Percentiles rank a stretch among this genome's conserved stretches.
These are phyloP conservation scores for Malurus melanocephalus DNA, from an alignment of 2,113 vertebrate species.

Conservation along the genomic window DNA sequence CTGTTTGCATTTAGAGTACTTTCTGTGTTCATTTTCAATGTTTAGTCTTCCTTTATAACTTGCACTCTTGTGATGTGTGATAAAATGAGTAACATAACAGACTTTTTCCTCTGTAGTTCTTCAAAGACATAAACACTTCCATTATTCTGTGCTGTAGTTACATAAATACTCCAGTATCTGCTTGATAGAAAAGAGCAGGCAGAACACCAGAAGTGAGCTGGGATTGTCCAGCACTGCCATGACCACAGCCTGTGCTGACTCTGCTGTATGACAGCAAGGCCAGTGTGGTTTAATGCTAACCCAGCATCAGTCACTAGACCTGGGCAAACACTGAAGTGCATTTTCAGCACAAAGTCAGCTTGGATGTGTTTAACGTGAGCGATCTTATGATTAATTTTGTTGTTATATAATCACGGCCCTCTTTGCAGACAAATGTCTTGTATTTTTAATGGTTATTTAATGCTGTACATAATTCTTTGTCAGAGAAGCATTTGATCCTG, in stretches of 20 bases:
- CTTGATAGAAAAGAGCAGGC: neutral
- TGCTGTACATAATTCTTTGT: neutral
- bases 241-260: neutral
- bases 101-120: neutral
- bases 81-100: neutral
- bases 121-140: neutral
- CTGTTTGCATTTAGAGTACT: neutral
- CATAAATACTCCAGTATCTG: neutral
- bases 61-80: neutral
- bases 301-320: neutral
- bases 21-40: neutral
- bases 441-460: neutral
- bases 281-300: neutral
- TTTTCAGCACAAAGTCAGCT: neutral
- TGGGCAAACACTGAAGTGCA: neutral
- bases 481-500: constrained; percentile 22
- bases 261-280: neutral
- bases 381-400: neutral
- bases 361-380: neutral
- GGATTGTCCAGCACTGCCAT: neutral
- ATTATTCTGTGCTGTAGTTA: neutral
- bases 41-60: neutral
- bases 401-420: neutral
- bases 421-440: neutral
- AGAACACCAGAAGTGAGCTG: neutral